Evolutionary conservation across 1,140 invertebrate genomes (phyloP), one percentile per base, ranked within the genome.

Genomic region (Eriosoma lanigerum): DNA sequence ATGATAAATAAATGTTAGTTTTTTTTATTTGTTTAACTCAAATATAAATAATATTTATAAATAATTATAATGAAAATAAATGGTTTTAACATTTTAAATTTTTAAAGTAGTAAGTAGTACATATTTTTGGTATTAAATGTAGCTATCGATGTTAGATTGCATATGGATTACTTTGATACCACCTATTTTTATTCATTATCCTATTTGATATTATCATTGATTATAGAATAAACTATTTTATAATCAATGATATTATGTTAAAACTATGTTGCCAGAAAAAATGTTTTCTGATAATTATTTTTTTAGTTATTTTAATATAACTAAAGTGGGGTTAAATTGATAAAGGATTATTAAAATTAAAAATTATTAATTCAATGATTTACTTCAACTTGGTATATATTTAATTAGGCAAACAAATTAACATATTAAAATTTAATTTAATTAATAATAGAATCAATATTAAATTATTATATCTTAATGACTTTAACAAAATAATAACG

Each of bases 321-420:
- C 10, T 26, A n/a, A 58, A 58, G 24, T 58, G 56, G 56, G 24
- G 56, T 58, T 58, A 58, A 3, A 58, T 58, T 58, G 56, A 58
- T 58, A 58, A 21, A 58, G 21, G 56, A 2, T 15, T 58, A 3
- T 26, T 58, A n/a, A 56, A 56, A 26, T 1, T 21, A 58, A 26
- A 21, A 56, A 21, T 19, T 58, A 58, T 58, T 58, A 15, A 58
- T 58, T 58, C 24, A 26, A 58, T 4, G 26, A 26, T 58, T 58
- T 58, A 6, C 21, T 58, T 58, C 56, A 58, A 58, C 4, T 58
- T 9, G n/a, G 21, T 58, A 21, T 3, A 26, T 12, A 58, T 58
- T 12, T 58, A 24, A 58, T 58, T 56, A 56, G n/a, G 19, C 13
- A 12, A 54, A n/a, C 19, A n/a, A 54, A 54, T 54, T 17, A 8